These are phyloP conservation scores for Lethenteron camtschaticum DNA, from an alignment of 2,113 vertebrate genomes.

Conservation along the genomic window DNA sequence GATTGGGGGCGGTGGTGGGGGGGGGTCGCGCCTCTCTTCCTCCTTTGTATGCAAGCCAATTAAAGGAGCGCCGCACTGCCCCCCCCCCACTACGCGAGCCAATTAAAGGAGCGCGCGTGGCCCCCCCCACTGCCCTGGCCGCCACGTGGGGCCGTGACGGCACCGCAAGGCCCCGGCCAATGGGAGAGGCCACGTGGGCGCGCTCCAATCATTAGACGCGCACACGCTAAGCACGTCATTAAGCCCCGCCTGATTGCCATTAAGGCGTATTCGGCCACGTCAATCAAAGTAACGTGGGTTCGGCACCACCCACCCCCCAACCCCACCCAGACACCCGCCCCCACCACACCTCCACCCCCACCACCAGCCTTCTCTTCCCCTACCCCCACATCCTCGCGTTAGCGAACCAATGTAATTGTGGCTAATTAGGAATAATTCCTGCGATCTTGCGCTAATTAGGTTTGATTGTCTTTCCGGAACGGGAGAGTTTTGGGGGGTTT, in stretches of 20 bases:
- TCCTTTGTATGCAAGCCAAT: not conserved
- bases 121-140: no score
- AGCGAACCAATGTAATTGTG: constrained; percentile 5
- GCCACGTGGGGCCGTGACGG: constrained; percentile 4
- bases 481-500: not conserved
- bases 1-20: no score
- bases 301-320: no score
- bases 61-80: not conserved
- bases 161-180: constrained; percentile 1
- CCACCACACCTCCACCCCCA: no score
- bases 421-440: constrained; percentile 5
- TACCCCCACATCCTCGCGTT: not conserved
- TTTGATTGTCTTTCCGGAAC: constrained; percentile 6
- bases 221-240: not conserved
- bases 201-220: not conserved
- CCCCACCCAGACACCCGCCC: no score
- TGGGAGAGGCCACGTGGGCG: not conserved
- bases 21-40: no score
- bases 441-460: constrained; percentile 5
- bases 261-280: constrained; percentile 1
- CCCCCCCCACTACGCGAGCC: not conserved
- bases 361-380: no score
- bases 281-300: constrained; percentile 4
- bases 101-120: no score
- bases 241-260: constrained; percentile 1